Percentiles rank a stretch among this genome's conserved stretches.
Evolutionary conservation across 2,888 invertebrate species (phyloP).

Genomic region (Hypolimnas misippus): DNA sequence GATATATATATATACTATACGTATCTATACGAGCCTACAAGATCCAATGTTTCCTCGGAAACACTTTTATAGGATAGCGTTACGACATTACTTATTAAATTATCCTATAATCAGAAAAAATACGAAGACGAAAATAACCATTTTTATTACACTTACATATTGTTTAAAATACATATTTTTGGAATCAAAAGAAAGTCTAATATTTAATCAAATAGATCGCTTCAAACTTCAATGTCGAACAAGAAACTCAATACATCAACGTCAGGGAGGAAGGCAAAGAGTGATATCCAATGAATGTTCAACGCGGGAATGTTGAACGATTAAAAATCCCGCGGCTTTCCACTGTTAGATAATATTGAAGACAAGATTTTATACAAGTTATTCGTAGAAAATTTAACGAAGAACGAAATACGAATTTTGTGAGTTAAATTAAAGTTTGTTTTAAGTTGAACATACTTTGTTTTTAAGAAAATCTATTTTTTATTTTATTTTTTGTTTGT

Average conservation of each 20-base stretch:
- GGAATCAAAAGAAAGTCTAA: neutral
- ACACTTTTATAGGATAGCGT: no score
- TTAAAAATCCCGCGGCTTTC: slow-evolving; percentile 42
- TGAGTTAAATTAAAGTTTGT: no score
- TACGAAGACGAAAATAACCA: neutral
- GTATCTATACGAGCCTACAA: no score
- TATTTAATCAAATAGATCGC: slow-evolving; percentile 8
- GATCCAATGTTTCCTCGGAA: no score
- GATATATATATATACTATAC: no score
- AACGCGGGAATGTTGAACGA: slow-evolving; percentile 62
- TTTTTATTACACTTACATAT: no score
- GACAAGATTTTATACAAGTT: neutral
- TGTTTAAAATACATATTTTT: neutral
- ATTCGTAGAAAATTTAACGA: neutral
- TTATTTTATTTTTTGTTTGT: no score
- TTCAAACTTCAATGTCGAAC: slow-evolving; percentile 32
- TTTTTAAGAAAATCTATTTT: no score
- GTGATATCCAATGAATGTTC: slow-evolving; percentile 63
- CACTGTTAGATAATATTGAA: neutral
- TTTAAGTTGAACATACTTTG: no score
- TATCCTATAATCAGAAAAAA: neutral
- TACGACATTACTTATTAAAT: no score
- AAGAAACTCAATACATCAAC: slow-evolving; percentile 68
- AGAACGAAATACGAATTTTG: neutral
- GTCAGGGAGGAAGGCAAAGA: slow-evolving; percentile 60